Conservation (phyloP, 2,797 vertebrate species). For the Okamejei kenojei region DNA sequence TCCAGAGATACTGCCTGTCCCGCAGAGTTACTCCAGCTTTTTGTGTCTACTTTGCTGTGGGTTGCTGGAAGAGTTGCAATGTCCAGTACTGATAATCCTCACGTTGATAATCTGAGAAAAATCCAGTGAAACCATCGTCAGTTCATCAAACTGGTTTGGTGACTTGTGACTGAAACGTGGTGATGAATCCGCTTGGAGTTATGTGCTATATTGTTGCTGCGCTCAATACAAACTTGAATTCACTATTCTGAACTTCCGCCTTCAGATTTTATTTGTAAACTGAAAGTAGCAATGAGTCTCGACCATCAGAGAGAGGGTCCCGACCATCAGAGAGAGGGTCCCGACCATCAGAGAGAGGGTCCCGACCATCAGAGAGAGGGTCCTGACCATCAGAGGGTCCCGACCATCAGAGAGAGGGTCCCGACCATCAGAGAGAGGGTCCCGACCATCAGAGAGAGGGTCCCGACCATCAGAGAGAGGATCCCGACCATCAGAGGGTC, state of each 20-base stretch:
- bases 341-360: too few relatives aligned
- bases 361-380: too few relatives aligned
- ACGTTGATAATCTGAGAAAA: not conserved
- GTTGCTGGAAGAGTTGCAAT: not conserved
- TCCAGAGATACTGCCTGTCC: too few relatives aligned
- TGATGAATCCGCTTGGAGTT: not conserved
- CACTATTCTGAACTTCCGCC: not conserved
- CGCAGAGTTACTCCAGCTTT: too few relatives aligned
- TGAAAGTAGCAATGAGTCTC: not conserved
- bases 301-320: not conserved
- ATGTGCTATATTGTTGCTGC: not conserved
- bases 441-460: too few relatives aligned
- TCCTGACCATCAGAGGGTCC: too few relatives aligned
- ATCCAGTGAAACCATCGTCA: not conserved
- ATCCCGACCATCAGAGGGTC: too few relatives aligned
- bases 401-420: too few relatives aligned
- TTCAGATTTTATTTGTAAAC: not conserved
- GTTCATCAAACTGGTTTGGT: not conserved
- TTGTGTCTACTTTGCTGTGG: too few relatives aligned
- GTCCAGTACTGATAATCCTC: not conserved
- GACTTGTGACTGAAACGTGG: not conserved
- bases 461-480: too few relatives aligned
- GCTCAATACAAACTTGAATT: not conserved
- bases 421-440: too few relatives aligned
- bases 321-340: too few relatives aligned